These are phyloP conservation scores for Oryctolagus cuniculus DNA, from an alignment of 2,113 vertebrate species.

Conservation along the genomic window DNA sequence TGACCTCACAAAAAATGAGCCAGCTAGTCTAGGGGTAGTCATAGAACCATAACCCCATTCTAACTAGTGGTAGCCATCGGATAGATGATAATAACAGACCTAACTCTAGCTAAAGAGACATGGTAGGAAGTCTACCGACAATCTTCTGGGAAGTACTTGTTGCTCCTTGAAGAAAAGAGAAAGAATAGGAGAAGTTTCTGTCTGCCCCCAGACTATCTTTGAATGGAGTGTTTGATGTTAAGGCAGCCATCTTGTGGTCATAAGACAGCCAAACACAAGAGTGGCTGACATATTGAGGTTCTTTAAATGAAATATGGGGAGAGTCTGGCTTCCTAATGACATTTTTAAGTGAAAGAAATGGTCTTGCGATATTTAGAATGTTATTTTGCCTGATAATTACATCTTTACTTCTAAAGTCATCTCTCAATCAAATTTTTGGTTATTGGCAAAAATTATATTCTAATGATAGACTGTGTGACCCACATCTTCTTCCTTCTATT, in stretches of 20 bases:
- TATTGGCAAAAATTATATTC: slow-evolving; percentile 1
- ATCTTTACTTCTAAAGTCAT: slow-evolving; percentile 35
- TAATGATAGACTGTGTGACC: background rate
- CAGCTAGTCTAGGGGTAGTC: background rate
- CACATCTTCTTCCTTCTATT: background rate
- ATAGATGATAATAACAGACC: background rate
- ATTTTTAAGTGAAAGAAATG: background rate
- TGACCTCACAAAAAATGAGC: background rate
- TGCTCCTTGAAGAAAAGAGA: background rate
- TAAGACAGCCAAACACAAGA: background rate
- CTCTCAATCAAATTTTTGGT: slow-evolving; percentile 10
- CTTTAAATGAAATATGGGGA: background rate
- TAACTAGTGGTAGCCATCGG: background rate
- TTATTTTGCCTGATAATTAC: slow-evolving; percentile 49
- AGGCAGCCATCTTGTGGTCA: background rate
- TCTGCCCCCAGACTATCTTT: background rate
- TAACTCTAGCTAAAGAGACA: background rate
- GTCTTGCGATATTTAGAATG: background rate
- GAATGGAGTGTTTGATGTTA: background rate
- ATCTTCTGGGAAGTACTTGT: background rate
- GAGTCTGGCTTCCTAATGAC: background rate
- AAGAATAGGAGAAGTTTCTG: background rate
- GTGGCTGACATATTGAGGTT: background rate
- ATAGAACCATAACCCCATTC: background rate
- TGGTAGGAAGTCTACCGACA: background rate